These are phyloP conservation scores for Euborellia annulipes DNA, from an alignment of 1,140 invertebrate species.

Conservation along the genomic window DNA sequence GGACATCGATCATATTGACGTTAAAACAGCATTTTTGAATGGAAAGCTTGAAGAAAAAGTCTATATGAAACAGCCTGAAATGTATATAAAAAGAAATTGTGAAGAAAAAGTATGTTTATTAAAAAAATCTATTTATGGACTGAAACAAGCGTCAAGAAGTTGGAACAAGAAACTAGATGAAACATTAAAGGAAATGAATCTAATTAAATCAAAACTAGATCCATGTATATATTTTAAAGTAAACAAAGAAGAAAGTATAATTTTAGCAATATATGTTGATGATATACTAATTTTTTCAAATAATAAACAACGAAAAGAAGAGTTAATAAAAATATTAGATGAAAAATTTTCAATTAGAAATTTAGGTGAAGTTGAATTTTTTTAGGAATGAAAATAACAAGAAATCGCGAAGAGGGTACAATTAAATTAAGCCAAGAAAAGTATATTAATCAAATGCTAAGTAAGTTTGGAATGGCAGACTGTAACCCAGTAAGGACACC, in stretches of 20 bases:
- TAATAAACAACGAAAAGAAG: not conserved
- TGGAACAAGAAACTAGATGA: slow-evolving; percentile 15
- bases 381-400: slow-evolving; percentile 1
- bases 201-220: slow-evolving; percentile 6
- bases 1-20: slow-evolving; percentile 22
- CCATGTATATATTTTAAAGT: not conserved
- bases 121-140: slow-evolving; percentile 11
- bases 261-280: slow-evolving; percentile 1
- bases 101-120: slow-evolving; percentile 12
- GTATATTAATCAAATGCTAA: too few species aligned
- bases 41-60: slow-evolving; percentile 25
- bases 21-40: slow-evolving; percentile 26
- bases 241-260: not conserved
- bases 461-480: too few species aligned
- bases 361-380: too few species aligned
- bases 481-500: too few species aligned
- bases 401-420: not conserved
- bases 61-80: slow-evolving; percentile 26
- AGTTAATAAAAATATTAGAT: not conserved
- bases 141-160: slow-evolving; percentile 14
- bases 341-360: not conserved
- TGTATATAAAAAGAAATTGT: slow-evolving; percentile 13
- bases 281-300: not conserved
- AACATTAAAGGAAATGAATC: too few species aligned
- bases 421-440: not conserved